Evolutionary conservation across 2,888 invertebrate species (phyloP).

Genomic region (Catocala fraxini): DNA sequence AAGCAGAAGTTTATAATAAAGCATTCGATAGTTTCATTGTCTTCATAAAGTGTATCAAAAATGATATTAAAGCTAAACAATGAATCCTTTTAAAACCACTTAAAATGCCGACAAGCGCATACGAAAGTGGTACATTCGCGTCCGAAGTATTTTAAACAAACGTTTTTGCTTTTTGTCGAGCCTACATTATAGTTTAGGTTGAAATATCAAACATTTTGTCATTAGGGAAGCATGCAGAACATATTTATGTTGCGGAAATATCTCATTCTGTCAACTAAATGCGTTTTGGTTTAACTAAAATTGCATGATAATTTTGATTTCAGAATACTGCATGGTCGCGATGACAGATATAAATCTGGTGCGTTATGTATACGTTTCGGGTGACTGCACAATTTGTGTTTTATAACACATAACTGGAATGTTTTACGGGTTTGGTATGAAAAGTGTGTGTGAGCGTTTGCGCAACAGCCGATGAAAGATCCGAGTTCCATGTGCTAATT

Average conservation of each 20-base stretch:
- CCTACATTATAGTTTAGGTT: conserved; percentile 42
- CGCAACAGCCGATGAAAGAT: no score
- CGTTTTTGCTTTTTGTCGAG: conserved; percentile 49
- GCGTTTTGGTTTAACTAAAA: conserved; percentile 80
- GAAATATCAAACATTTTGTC: conserved; percentile 63
- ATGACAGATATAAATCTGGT: conserved; percentile 76
- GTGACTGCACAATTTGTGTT: conserved; percentile 29
- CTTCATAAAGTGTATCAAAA: conserved; percentile 10
- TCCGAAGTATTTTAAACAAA: conserved; percentile 48
- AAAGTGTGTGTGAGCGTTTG: conserved; percentile 26
- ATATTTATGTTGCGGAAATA: conserved; percentile 70
- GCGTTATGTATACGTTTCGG: conserved; percentile 37
- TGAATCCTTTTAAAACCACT: conserved; percentile 61
- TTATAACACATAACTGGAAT: conserved; percentile 34
- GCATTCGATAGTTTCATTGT: conserved; percentile 11
- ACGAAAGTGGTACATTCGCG: conserved; percentile 41
- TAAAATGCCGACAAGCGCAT: conserved; percentile 64
- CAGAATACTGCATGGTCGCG: conserved; percentile 64
- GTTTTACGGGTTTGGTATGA: conserved; percentile 31
- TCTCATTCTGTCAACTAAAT: conserved; percentile 81
- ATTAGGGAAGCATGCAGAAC: conserved; percentile 66
- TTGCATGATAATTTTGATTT: conserved; percentile 84
- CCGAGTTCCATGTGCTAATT: no score
- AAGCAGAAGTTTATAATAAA: background rate
- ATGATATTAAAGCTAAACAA: conserved; percentile 10